phyloP scores from a whole-genome alignment of 2,113 vertebrate species.

The Thermophis baileyi region DNA sequence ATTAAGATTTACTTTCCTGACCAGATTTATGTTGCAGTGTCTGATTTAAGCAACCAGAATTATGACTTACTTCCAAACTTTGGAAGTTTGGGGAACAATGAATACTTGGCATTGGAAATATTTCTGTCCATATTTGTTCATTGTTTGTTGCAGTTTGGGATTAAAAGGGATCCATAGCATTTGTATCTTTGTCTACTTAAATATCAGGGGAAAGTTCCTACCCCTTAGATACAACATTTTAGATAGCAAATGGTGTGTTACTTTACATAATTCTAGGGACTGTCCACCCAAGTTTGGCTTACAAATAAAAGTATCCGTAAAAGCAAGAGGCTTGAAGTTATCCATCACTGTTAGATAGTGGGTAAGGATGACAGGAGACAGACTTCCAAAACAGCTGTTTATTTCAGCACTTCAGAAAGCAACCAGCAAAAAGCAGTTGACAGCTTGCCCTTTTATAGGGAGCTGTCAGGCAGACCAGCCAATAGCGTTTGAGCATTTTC shows the following conservation, averaged over 20 bases:
- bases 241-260: not conserved
- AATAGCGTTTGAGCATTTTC: too few species aligned
- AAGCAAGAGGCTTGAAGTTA: not conserved
- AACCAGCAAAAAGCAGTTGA: too few species aligned
- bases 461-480: too few species aligned
- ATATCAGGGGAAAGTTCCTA: too few species aligned
- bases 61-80: not conserved
- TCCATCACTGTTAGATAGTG: too few species aligned
- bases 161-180: not conserved
- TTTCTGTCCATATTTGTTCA: not conserved
- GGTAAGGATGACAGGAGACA: too few species aligned
- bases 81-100: not conserved
- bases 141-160: not conserved
- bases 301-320: not conserved
- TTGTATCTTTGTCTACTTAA: not conserved
- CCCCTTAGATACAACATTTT: not conserved
- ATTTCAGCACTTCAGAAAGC: too few species aligned
- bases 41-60: not conserved
- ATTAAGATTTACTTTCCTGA: not conserved
- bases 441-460: too few species aligned
- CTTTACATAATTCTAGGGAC: not conserved
- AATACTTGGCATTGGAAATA: not conserved
- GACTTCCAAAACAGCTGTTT: too few species aligned
- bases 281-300: not conserved
- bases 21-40: not conserved